Evolutionary conservation across 64 coral and sea anemone species (phyloP).

Genomic region (Orbicella faveolata): DNA sequence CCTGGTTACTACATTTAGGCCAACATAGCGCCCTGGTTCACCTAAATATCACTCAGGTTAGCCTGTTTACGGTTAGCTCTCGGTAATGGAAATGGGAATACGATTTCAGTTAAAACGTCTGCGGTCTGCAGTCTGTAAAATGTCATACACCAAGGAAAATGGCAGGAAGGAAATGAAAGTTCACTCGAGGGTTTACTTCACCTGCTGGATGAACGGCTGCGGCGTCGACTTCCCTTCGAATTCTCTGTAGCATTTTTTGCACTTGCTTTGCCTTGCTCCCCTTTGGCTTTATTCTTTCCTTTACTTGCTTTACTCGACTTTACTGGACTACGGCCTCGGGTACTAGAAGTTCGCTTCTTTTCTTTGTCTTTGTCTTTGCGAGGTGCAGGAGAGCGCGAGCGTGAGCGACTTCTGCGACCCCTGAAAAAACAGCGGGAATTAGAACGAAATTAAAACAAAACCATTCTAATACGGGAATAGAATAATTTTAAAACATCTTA

Average conservation of each 20-base stretch:
- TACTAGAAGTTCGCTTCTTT: slow-evolving; percentile 76
- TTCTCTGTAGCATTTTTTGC: slow-evolving; percentile 28
- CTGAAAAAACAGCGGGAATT: slow-evolving; percentile 42
- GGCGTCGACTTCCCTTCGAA: slow-evolving; percentile 54
- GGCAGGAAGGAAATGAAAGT: background rate
- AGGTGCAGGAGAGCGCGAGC: slow-evolving; percentile 52
- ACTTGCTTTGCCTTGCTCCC: slow-evolving; percentile 53
- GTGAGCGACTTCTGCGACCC: slow-evolving; percentile 90
- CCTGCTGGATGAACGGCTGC: slow-evolving; percentile 85
- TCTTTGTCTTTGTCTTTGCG: slow-evolving; percentile 90
- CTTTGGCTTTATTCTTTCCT: slow-evolving; percentile 13
- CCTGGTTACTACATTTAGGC: too few relatives aligned
- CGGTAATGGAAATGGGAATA: background rate
- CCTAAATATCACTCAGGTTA: too few relatives aligned
- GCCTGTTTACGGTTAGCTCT: background rate
- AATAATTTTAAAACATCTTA: background rate
- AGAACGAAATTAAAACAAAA: slow-evolving; percentile 7
- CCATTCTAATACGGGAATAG: background rate
- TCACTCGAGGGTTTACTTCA: background rate
- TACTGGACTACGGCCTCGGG: slow-evolving; percentile 85
- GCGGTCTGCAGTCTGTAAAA: too few relatives aligned
- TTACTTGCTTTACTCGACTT: slow-evolving; percentile 59
- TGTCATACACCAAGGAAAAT: background rate
- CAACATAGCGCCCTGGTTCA: too few relatives aligned
- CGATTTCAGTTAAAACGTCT: background rate